These are phyloP conservation scores for Sciurus carolinensis DNA, from an alignment of 2,797 vertebrate genomes.

Conservation along the genomic window DNA sequence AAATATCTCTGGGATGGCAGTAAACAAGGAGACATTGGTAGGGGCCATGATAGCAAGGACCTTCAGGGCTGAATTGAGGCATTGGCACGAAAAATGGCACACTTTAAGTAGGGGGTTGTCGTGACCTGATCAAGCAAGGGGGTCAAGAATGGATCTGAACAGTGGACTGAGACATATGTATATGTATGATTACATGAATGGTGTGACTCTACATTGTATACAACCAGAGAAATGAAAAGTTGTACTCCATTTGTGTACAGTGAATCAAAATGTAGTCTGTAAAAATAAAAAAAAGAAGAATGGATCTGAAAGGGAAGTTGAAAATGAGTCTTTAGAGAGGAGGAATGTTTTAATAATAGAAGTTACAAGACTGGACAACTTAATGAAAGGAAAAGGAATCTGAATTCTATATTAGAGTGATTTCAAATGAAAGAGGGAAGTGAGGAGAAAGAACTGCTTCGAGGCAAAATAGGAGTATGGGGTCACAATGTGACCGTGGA, in stretches of 20 bases:
- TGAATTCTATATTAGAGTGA: constrained; percentile 16
- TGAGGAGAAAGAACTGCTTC: background rate
- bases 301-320: background rate
- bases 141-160: background rate
- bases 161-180: too few species aligned
- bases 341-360: constrained; percentile 1
- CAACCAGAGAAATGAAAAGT: too few species aligned
- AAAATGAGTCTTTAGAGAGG: background rate
- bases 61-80: background rate
- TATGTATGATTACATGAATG: too few species aligned
- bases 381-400: background rate
- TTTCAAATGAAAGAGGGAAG: constrained; percentile 17
- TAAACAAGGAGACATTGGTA: background rate
- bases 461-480: background rate
- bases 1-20: background rate
- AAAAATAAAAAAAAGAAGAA: too few species aligned
- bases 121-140: background rate
- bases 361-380: background rate
- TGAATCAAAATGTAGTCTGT: too few species aligned
- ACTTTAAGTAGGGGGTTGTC: background rate
- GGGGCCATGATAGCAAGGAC: background rate
- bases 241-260: too few species aligned
- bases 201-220: too few species aligned
- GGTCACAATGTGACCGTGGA: background rate
- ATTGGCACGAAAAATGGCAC: background rate